Evolutionary conservation across 1,140 invertebrate genomes (phyloP), one percentile per base, ranked within the genome.

Genomic region (Chionoecetes opilio): DNA sequence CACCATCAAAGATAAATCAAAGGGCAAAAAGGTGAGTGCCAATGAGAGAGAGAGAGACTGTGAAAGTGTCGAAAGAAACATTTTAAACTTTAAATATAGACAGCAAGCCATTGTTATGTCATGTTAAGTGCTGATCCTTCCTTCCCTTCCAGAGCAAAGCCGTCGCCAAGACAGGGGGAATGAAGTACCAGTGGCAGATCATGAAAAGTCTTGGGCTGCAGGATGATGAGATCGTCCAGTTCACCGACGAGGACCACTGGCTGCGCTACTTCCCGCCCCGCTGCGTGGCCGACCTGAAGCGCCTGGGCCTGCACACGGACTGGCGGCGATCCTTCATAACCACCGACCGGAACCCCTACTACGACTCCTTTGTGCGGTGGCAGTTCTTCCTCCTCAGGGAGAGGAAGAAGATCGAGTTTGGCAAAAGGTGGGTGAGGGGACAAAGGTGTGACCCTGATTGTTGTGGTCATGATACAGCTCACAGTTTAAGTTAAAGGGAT

Each of bases 131-230:
- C 11, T 53, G 46, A 53, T 53, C 14, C 46, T 53, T 9, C 11
- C 34, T 89, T 93, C 0, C 96, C 88, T 95, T 97, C 97, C 96
- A 98, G 98, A 99, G 99, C 97, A 99, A 99, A 97, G 98, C 98
- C n/a, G 98, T 98, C 0, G 99, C 99, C 0, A 99, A 99, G 97
- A 97, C 98, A 21, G 99, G 98, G 0, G 96, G 97, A 11, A 98
- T 98, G 0, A 99, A 99, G 97, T 99, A 99, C 97, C 99, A 99
- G 97, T 99, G 99, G 99, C 98, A 99, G 97, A 99, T 99, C 89
- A 99, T 99, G 99, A 97, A 98, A 97, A 98, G 98, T 97, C 97
- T 99, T 88, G 99, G 99, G 0, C 97, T 99, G 2, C 96, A 97
- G 53, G 98, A 99, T 97, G 98, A 99, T 89, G 99, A 99, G 97